These are phyloP conservation scores for Pteronura brasiliensis DNA, from an alignment of 2,113 vertebrate species.

Conservation along the genomic window DNA sequence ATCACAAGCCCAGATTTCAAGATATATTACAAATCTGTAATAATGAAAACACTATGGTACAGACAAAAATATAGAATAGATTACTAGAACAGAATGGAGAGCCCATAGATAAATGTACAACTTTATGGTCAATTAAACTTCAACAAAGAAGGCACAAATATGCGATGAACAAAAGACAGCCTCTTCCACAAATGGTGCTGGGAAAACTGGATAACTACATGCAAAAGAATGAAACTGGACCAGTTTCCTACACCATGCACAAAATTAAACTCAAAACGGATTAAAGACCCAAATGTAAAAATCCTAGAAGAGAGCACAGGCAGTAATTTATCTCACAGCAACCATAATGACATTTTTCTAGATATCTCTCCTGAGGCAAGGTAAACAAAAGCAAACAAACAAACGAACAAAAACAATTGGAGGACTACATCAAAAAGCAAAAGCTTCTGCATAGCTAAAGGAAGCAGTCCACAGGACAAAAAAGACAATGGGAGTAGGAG, in stretches of 20 bases:
- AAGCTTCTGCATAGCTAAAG: not conserved
- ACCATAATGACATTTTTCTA: not conserved
- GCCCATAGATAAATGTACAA: not conserved
- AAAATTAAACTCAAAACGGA: not conserved
- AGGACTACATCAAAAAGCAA: not conserved
- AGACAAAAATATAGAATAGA: not conserved
- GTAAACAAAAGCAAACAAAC: not conserved
- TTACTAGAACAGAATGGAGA: not conserved
- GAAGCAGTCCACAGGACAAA: not conserved
- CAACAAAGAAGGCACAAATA: not conserved
- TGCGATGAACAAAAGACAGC: not conserved
- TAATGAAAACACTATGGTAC: not conserved
- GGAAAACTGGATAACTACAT: not conserved
- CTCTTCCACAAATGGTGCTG: not conserved
- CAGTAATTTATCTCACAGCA: not conserved
- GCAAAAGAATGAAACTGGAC: not conserved
- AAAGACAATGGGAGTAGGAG: not conserved
- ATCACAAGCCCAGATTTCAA: not conserved
- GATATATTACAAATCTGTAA: not conserved
- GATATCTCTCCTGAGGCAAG: not conserved
- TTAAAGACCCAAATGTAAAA: not conserved
- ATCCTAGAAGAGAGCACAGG: not conserved
- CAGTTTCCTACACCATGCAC: not conserved
- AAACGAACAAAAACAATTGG: not conserved
- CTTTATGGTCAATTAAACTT: not conserved